Evolutionary conservation across 2,113 vertebrate species (phyloP), one percentile per base, ranked within the genome.

Genomic region (Daphoenositta chrysoptera): DNA sequence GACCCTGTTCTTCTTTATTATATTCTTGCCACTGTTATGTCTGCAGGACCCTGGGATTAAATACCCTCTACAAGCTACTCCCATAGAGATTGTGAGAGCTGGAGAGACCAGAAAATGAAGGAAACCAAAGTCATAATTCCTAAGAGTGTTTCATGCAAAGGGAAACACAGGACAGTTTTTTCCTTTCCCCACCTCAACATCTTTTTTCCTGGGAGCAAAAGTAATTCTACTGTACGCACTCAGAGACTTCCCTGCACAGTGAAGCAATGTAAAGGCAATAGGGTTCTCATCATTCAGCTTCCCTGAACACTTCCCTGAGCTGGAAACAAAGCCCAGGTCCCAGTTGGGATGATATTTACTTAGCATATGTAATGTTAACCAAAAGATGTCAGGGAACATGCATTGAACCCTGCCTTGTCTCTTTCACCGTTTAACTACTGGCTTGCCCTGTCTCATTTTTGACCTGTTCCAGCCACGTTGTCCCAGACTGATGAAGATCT

Each of bases 281-380:
- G 48, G 45, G 61, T 57, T 87, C 61, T 87, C 84, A 87, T 39
- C 31, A 92, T 87, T 83, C 87, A 91, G 53, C 37, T 85, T 79
- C 75, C 58, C 75, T 87, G 70, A 94, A 75, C 13, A 44, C 56
- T 94, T 44, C 35, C 72, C 28, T 58, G 54, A 83, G 70, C 48
- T 79, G 88, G 69, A 87, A 92, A 82, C 60, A 89, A 91, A 94
- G 61, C 47, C 20, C 21, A 48, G 30, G 45, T 87, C 94, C 60
- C 96, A 79, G 18, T 0, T 88, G 83, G 47, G 66, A 33, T 86
- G 83, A 94, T 63, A 92, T 95, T 96, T 97, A 92, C 94, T 93
- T 86, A 92, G 75, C 68, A 70, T 93, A 73, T 70, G 21, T 86
- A 90, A 90, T 50, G 58, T 86, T 93, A 94, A 92, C 63, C 50